Conservation (phyloP, 92 coral and sea anemone species). For the Paramuricea clavata region DNA sequence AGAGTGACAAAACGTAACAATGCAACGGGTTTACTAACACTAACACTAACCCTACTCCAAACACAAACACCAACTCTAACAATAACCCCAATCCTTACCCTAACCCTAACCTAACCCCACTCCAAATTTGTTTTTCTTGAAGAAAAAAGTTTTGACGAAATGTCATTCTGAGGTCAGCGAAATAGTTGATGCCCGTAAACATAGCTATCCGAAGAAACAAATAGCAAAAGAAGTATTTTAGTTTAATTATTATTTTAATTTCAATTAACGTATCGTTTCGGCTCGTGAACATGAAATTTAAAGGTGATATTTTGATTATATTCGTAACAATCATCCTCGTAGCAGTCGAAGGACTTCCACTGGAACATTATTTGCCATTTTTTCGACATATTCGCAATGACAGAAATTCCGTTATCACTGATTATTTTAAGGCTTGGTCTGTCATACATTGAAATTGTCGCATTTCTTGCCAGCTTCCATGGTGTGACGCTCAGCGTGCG, state of each 20-base stretch:
- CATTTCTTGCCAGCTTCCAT: not conserved
- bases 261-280: not conserved
- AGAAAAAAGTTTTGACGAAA: too few relatives aligned
- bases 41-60: too few relatives aligned
- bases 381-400: not conserved
- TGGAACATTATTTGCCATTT: not conserved
- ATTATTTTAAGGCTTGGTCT: not conserved
- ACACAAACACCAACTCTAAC: too few relatives aligned
- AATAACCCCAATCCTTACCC: too few relatives aligned
- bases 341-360: not conserved
- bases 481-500: not conserved
- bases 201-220: too few relatives aligned
- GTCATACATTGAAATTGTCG: not conserved
- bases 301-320: not conserved
- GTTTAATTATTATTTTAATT: not conserved
- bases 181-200: too few relatives aligned
- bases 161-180: too few relatives aligned
- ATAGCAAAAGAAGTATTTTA: not conserved
- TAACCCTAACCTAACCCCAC: too few relatives aligned
- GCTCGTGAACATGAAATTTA: not conserved
- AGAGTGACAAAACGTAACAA: too few relatives aligned
- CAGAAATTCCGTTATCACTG: not conserved
- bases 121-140: too few relatives aligned
- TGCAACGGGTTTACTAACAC: too few relatives aligned
- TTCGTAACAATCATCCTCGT: not conserved